These are phyloP conservation scores for Agriopis leucophaearia DNA, from an alignment of 2,888 invertebrate genomes.

Conservation along the genomic window DNA sequence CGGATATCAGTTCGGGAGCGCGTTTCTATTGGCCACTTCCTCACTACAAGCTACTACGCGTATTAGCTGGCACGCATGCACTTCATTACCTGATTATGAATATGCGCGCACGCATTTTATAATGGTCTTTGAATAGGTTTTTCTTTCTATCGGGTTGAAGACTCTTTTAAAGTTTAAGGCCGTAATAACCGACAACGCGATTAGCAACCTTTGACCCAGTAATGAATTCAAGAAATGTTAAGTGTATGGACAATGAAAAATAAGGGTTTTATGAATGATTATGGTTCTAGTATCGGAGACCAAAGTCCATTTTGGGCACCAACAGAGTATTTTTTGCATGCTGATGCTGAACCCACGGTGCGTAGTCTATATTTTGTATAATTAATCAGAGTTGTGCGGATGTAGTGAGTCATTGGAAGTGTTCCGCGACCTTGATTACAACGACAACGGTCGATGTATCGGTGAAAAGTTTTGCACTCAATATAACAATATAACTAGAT, in stretches of 20 bases:
- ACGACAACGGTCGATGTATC: slow-evolving; percentile 18
- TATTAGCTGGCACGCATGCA: slow-evolving; percentile 22
- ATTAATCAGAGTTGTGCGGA: slow-evolving; percentile 15
- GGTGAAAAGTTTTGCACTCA: slow-evolving; percentile 8
- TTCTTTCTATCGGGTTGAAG: neutral
- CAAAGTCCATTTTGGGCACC: neutral
- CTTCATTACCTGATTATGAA: slow-evolving; percentile 22
- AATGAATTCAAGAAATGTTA: too few relatives aligned
- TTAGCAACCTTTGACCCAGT: too few relatives aligned
- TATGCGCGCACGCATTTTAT: slow-evolving; percentile 5
- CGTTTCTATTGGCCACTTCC: slow-evolving; percentile 50
- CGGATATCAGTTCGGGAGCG: slow-evolving; percentile 29
- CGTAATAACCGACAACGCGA: too few relatives aligned
- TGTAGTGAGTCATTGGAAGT: slow-evolving; percentile 20
- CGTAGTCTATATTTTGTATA: neutral
- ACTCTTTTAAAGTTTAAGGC: too few relatives aligned
- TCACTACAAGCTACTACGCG: slow-evolving; percentile 16
- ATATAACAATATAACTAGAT: neutral
- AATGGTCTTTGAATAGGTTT: neutral
- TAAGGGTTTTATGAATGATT: too few relatives aligned
- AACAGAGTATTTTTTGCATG: neutral
- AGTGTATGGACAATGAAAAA: too few relatives aligned
- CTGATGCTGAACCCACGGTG: neutral
- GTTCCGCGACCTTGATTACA: slow-evolving; percentile 16
- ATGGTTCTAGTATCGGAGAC: too few relatives aligned